phyloP scores from a whole-genome alignment of 2,888 invertebrate species.

The Malacosoma neustria region DNA sequence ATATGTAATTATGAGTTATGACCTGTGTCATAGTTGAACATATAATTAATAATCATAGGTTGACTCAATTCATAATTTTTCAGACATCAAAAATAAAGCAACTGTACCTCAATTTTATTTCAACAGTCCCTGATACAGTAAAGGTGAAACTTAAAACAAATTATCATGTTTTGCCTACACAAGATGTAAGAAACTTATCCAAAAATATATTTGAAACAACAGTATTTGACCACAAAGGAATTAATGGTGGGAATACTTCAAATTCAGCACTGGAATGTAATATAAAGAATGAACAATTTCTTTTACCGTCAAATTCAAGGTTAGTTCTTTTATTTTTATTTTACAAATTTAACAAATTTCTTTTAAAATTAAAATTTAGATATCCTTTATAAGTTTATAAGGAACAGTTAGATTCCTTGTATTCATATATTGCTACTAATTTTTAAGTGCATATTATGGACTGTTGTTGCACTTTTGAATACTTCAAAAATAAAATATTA shows the following conservation, averaged over 20 bases:
- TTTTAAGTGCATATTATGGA: too few relatives aligned
- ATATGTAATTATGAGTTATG: too few relatives aligned
- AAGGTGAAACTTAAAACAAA: conserved; percentile 18
- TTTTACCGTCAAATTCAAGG: conserved; percentile 79
- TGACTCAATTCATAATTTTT: conserved; percentile 21
- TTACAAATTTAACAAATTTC: too few relatives aligned
- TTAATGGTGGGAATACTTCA: conserved; percentile 74
- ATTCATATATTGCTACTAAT: too few relatives aligned
- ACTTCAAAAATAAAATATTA: background rate
- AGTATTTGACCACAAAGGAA: conserved; percentile 29
- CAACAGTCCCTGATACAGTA: conserved; percentile 21
- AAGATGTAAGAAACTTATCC: conserved; percentile 34
- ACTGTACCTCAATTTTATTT: conserved; percentile 27
- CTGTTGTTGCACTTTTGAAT: background rate
- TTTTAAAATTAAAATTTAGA: too few relatives aligned
- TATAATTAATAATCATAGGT: too few relatives aligned
- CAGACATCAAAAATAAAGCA: conserved; percentile 34
- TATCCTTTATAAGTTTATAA: too few relatives aligned
- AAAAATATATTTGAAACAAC: conserved; percentile 39
- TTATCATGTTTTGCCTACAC: conserved; percentile 39
- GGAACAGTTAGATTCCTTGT: too few relatives aligned
- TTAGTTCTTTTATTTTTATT: too few relatives aligned
- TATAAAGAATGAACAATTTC: conserved; percentile 61
- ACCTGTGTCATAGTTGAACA: too few relatives aligned
- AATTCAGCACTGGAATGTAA: conserved; percentile 60